Evolutionary conservation across 2,797 vertebrate species (phyloP), one percentile per base, ranked within the genome.

Genomic region (Anguilla marmorata): DNA sequence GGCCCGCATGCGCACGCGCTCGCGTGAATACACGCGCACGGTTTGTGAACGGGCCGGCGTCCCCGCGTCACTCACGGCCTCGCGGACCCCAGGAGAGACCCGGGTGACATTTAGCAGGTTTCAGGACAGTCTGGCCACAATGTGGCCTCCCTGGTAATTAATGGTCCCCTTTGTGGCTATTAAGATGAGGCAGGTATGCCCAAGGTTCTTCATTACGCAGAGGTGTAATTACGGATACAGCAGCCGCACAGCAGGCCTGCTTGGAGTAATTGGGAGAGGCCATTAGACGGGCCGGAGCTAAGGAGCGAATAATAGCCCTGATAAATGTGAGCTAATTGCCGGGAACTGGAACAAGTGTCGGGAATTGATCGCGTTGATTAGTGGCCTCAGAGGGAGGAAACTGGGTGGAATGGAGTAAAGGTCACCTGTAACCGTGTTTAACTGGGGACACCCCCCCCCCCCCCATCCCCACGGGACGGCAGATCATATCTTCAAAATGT

Each of bases 171-270:
- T 95, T 95, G 95, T 95, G 94, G 91, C 96, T 96, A 96, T 96
- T 96, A 96, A 95, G 94, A 95, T 96, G 95, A 96, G 95, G 94
- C 94, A 94, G 93, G 91, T 94, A 96, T 91, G 94, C 95, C 96
- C 96, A 95, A 95, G 97, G 97, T 96, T 95, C 95, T 97, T 96
- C 96, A 97, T 97, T 96, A 97, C 93, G 91, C 56, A 91, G 90
- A 85, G 93, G 92, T 93, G 89, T 93, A 95, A 92, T 94, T 94
- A 94, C 88, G 86, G 90, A 88, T 92, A 89, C 60, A 88, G 88
- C 58, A 85, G 91, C 92, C 91, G 89, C 85, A 89, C 92, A 89
- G 52, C 88, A 88, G 92, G 92, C 94, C 91, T 87, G 93, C 92
- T 94, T 92, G 89, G 91, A 91, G 91, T 94, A 93, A 95, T 95